These are phyloP conservation scores for Drosophila nannoptera DNA, from an alignment of 1,140 invertebrate species.

Conservation along the genomic window DNA sequence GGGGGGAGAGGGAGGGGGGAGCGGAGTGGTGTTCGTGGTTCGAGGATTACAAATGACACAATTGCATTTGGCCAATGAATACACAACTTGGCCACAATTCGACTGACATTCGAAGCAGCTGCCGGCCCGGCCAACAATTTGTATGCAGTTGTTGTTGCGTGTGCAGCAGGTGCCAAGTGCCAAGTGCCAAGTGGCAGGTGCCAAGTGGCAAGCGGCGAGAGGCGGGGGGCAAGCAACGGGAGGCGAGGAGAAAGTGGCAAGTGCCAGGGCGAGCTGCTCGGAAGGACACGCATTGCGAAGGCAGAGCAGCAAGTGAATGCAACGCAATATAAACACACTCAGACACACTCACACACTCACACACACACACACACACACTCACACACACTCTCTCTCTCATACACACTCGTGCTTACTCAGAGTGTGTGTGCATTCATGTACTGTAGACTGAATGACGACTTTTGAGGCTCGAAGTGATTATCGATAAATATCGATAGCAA, in stretches of 20 bases:
- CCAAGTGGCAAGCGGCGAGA: constrained; percentile 16
- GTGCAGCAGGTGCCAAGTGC: constrained; percentile 40
- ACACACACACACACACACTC: not conserved
- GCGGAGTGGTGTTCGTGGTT: not conserved
- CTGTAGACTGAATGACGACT: not conserved
- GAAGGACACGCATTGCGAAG: constrained; percentile 26
- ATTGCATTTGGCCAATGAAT: constrained; percentile 40
- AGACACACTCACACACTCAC: not conserved
- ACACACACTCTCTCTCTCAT: not conserved
- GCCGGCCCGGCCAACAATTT: constrained; percentile 18
- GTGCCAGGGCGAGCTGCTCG: constrained; percentile 23
- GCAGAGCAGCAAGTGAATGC: constrained; percentile 2
- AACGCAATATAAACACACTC: not conserved
- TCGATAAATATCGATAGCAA: not conserved
- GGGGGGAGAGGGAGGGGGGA: no score
- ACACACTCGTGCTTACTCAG: not conserved
- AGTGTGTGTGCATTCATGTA: no score
- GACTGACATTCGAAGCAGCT: constrained; percentile 16
- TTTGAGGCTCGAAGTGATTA: not conserved
- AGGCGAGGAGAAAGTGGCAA: constrained; percentile 21
- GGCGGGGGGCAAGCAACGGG: constrained; percentile 33
- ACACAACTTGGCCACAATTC: constrained; percentile 9
- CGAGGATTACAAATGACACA: constrained; percentile 35
- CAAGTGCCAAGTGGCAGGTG: constrained; percentile 19
- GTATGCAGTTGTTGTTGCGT: constrained; percentile 28